A percentile compares a stretch with the other conserved stretches of the same genome.
Conservation (phyloP, 2,113 vertebrate genomes). For the Tychaedon coryphoeus region DNA sequence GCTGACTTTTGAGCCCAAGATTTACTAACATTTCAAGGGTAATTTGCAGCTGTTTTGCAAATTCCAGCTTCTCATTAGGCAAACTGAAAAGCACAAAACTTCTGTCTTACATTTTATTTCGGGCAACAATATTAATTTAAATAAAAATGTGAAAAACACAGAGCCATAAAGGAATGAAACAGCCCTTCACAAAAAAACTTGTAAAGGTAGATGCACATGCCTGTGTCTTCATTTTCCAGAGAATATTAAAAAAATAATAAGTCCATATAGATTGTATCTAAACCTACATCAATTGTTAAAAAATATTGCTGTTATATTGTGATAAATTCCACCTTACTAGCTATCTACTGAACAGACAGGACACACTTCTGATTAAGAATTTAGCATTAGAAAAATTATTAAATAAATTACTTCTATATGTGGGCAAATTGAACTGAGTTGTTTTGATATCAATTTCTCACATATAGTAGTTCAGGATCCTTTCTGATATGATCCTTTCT, state of each 20-base stretch:
- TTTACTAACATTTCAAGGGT: neutral
- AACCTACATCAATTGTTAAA: neutral
- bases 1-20: neutral
- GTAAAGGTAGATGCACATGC: neutral
- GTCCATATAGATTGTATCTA: neutral
- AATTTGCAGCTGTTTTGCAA: neutral
- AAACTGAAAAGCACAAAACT: neutral
- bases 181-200: neutral
- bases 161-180: neutral
- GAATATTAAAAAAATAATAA: neutral
- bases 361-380: neutral
- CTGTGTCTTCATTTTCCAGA: neutral
- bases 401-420: neutral
- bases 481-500: neutral
- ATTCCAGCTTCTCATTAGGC: neutral
- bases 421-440: neutral
- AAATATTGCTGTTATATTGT: neutral
- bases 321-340: neutral
- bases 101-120: neutral
- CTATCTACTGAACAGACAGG: neutral
- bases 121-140: neutral
- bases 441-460: neutral
- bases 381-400: neutral
- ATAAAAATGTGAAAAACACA: neutral
- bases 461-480: neutral